Percentiles rank a stretch among this genome's conserved stretches.
Conservation (phyloP, 2,113 vertebrate genomes). For the Oreocharis arfaki region DNA sequence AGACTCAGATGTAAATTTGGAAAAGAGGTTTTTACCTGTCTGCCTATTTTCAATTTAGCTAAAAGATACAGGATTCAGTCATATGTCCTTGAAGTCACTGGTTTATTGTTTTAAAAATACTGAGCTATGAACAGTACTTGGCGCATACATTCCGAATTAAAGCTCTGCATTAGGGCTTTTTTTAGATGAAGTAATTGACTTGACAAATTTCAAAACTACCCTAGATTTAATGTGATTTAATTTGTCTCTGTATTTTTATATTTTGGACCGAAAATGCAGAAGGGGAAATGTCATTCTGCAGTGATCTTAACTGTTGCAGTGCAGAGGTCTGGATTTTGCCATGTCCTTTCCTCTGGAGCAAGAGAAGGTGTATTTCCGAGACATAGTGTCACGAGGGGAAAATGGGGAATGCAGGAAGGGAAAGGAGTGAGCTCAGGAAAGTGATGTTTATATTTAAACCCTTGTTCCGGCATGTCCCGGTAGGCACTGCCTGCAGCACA, state of each 20-base stretch:
- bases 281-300: not conserved
- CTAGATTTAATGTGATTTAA: slow-evolving; percentile 37
- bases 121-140: slow-evolving; percentile 8
- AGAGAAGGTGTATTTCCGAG: not conserved
- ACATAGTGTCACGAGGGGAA: not conserved
- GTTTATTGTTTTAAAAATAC: not conserved
- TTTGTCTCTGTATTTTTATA: slow-evolving; percentile 35
- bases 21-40: not conserved
- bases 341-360: not conserved
- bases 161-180: not conserved
- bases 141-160: slow-evolving; percentile 4
- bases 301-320: not conserved
- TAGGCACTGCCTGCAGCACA: not conserved
- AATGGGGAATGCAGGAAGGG: not conserved
- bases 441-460: not conserved
- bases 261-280: slow-evolving; percentile 26
- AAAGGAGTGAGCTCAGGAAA: not conserved
- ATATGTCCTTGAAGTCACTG: not conserved
- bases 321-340: not conserved
- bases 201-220: slow-evolving; percentile 47
- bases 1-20: not conserved
- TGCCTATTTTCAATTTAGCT: slow-evolving; percentile 29
- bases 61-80: not conserved
- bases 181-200: slow-evolving; percentile 32
- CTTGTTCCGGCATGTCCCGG: not conserved